Conservation (phyloP, 92 coral and sea anemone genomes). For the Actinostola sp. region DNA sequence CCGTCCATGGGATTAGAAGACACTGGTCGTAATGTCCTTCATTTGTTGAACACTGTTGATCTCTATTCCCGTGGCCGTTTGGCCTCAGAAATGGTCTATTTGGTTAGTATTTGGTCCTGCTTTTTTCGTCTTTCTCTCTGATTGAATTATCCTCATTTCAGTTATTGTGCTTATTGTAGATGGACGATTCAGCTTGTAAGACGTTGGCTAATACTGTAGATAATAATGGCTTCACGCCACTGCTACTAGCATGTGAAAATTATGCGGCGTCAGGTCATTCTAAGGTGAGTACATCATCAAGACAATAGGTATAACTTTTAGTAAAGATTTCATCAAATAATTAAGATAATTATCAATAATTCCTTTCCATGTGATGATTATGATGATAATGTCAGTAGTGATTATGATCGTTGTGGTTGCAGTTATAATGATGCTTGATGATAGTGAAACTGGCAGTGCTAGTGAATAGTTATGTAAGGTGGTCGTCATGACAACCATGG, state of each 20-base stretch:
- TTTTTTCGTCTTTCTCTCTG: background rate
- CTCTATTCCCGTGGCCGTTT: background rate
- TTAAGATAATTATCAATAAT: too few species aligned
- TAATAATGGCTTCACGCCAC: slow-evolving; percentile 78
- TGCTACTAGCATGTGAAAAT: slow-evolving; percentile 78
- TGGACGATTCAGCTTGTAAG: slow-evolving; percentile 16
- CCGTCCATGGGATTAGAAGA: slow-evolving; percentile 55
- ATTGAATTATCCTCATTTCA: background rate
- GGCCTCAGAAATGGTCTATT: slow-evolving; percentile 4
- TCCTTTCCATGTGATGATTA: too few species aligned
- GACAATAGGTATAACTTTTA: too few species aligned
- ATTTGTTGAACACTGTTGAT: slow-evolving; percentile 23
- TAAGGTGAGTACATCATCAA: too few species aligned
- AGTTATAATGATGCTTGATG: too few species aligned
- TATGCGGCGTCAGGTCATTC: too few species aligned
- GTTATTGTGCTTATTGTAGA: slow-evolving; percentile 1
- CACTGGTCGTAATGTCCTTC: slow-evolving; percentile 64
- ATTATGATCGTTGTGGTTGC: too few species aligned
- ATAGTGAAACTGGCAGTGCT: too few species aligned
- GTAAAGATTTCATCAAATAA: too few species aligned
- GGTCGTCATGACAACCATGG: background rate
- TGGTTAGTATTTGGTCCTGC: slow-evolving; percentile 6
- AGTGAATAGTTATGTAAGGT: background rate
- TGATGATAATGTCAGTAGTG: too few species aligned
- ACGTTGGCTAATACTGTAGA: slow-evolving; percentile 58